These are phyloP conservation scores for Myiagra hebetior DNA, from an alignment of 2,113 vertebrate genomes.

Conservation along the genomic window DNA sequence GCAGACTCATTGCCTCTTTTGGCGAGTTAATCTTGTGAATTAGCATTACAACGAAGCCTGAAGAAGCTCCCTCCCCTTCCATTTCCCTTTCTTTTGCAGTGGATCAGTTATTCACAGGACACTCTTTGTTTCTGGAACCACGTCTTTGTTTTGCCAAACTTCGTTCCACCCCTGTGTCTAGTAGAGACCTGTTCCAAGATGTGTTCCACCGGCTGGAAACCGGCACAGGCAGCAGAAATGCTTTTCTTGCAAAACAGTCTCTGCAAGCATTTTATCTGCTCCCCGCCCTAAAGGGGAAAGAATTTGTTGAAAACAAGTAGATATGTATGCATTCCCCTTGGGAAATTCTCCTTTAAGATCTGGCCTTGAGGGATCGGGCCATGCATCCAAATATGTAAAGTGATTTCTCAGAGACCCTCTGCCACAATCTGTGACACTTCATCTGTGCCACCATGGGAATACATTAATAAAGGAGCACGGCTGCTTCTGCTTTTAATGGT, in stretches of 20 bases:
- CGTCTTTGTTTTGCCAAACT: slow-evolving; percentile 30
- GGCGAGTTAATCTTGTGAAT: not conserved
- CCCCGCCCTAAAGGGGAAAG: not conserved
- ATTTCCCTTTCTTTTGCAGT: not conserved
- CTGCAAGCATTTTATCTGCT: slow-evolving; percentile 15
- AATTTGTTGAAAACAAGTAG: not conserved
- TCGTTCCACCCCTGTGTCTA: not conserved
- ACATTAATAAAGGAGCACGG: not conserved
- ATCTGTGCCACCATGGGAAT: not conserved
- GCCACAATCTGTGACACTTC: not conserved
- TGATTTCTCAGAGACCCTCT: not conserved
- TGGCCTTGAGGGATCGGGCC: not conserved
- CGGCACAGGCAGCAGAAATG: not conserved
- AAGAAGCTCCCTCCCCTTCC: not conserved
- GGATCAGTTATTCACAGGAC: not conserved
- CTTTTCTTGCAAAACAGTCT: slow-evolving; percentile 16
- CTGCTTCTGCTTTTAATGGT: not conserved
- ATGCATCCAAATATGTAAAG: not conserved
- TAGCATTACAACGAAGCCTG: not conserved
- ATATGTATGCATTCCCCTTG: not conserved
- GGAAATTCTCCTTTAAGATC: not conserved
- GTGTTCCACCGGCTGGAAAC: slow-evolving; percentile 17
- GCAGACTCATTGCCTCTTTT: not conserved
- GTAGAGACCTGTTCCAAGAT: slow-evolving; percentile 20
- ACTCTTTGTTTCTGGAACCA: slow-evolving; percentile 10